A percentile compares a stretch with the other conserved stretches of the same genome.
Conservation (phyloP, 2,797 vertebrate genomes). For the Chelon labrosus region DNA sequence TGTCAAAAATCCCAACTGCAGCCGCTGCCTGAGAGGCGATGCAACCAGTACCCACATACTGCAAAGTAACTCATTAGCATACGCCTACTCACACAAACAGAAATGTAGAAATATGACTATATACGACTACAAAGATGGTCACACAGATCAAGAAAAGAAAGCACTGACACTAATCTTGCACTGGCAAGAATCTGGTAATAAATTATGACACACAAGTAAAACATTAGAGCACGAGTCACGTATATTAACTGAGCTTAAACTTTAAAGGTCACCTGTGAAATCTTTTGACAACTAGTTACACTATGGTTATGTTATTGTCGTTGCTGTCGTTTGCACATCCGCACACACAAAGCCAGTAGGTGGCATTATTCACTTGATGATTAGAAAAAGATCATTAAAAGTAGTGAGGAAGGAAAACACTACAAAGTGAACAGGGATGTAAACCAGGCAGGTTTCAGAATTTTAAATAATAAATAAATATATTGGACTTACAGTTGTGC, state of each 20-base stretch:
- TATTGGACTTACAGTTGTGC: too few species aligned
- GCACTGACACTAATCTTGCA: not conserved
- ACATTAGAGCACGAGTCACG: not conserved
- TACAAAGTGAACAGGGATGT: too few species aligned
- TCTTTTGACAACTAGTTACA: not conserved
- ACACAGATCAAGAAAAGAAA: not conserved
- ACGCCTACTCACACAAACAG: slow-evolving; percentile 19
- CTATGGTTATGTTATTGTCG: not conserved
- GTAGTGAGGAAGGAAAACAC: not conserved
- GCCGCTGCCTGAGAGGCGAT: not conserved
- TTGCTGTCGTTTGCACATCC: not conserved
- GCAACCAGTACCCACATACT: not conserved
- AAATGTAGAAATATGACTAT: not conserved
- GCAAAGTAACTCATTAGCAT: slow-evolving; percentile 10
- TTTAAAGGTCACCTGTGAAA: not conserved
- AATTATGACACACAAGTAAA: not conserved
- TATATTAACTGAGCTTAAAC: too few species aligned
- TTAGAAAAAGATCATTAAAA: not conserved
- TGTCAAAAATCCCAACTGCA: slow-evolving; percentile 20
- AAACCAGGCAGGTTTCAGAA: too few species aligned
- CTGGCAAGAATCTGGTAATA: not conserved
- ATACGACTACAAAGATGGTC: not conserved
- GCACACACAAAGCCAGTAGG: not conserved
- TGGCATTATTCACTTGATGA: not conserved
- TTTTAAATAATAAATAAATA: too few species aligned